Base-by-base conservation (phyloP, 2,888 invertebrate species). In the Theretra japonica region DNA sequence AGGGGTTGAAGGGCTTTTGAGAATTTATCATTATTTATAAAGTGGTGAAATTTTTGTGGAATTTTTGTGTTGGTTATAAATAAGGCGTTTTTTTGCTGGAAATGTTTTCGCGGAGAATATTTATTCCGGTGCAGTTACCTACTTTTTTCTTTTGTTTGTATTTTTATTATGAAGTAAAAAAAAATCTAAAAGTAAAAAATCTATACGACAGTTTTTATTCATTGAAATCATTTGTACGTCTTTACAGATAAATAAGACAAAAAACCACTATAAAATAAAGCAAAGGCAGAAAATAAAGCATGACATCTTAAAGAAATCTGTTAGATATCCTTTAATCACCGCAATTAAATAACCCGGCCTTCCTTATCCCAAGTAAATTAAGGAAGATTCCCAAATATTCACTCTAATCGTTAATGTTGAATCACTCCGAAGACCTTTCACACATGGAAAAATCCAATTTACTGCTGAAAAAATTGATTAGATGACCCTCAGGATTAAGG, bases 401-500 rank as follows among this genome's bases (percentile, higher is more conserved):
- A 59, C 53, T 53, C 33, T 65, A 62, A 71, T 65, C 65, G 41
- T 23, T 71, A 28, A 65, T 23, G 59, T 72, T 72, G 68, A 72
- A 72, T 72, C 72, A 72, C 59, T 72, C 28, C 59, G 53, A 41
- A 41, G 69, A 59, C 59, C 68, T 72, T 72, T 72, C 72, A 69
- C 72, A 72, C 72, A 72, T 53, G 69, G 60, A 53, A 69, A 72
- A 72, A 72, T 73, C 75, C 76, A 79, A 76, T 78, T 78, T 75
- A 72, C 75, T 73, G 60, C 72, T 69, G 60, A 75, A 78, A 76
- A 80, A 79, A 80, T 76, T 78, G 76, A 76, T 79, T 76, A 78
- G 77, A 76, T 79, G 80, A 79, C 77, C 80, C 76, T 75, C 69
- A 56, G 72, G 72, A 74, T 72, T 73, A 73, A 73, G 73, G 70